Conservation (phyloP, 1,140 invertebrate genomes). For the Lepeophtheirus salmonis region DNA sequence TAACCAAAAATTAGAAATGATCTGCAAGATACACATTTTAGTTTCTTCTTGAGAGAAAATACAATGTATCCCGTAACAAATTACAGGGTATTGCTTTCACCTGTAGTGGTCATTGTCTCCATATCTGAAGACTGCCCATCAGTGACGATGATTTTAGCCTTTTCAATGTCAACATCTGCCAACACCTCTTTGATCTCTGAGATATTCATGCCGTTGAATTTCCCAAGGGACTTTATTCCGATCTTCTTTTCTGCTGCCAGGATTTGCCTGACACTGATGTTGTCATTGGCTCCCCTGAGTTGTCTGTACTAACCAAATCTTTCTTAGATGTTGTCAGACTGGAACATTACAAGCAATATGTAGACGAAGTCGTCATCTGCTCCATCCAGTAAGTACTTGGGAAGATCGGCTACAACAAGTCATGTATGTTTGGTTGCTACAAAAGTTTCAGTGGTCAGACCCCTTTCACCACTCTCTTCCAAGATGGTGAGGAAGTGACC, state of each 20-base stretch:
- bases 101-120: not conserved
- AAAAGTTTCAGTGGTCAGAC: slow-evolving; percentile 4
- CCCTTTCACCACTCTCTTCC: not conserved
- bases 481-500: not conserved
- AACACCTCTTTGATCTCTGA: slow-evolving; percentile 1
- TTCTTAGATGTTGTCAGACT: slow-evolving; percentile 5
- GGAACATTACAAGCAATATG: not conserved
- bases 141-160: not conserved
- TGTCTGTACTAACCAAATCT: slow-evolving; percentile 9
- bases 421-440: not conserved
- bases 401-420: not conserved
- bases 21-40: not conserved
- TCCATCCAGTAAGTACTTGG: not conserved
- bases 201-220: slow-evolving; percentile 8
- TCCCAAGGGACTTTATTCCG: not conserved
- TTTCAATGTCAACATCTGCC: not conserved
- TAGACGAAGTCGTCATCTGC: not conserved
- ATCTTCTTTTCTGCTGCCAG: slow-evolving; percentile 8
- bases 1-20: not conserved
- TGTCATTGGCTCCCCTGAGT: not conserved
- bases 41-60: not conserved
- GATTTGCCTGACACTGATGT: not conserved
- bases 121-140: not conserved
- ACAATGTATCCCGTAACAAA: not conserved
- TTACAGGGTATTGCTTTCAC: not conserved